Base-by-base conservation (phyloP, 2,888 invertebrate species). In the Thecocarcelia acutangulata region DNA sequence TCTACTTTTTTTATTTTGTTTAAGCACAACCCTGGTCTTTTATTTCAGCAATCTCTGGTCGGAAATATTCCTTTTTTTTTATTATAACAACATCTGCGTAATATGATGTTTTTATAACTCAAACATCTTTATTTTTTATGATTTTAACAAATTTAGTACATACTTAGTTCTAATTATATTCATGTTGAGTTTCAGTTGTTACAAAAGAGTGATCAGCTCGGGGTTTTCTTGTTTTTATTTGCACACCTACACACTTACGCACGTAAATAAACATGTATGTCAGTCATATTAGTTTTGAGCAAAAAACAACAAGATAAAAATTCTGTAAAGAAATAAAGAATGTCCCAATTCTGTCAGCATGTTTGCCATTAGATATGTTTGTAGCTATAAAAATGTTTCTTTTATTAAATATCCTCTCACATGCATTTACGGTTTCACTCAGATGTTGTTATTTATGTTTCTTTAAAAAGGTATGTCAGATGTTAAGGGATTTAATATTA, bases 401-500 rank as follows among this genome's bases (percentile, higher is more conserved):
- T 33, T 56, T 33, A 56, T 46, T 48, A 66, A 56, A 64, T 37
- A 15, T 15, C 64, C 46, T 19, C 40, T 17, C 74, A n/a, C 56
- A 33, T 74, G 46, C 40, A 33, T 56, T 40, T 28, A 64, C 17
- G 28, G 21, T 61, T 37, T 63, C 58, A 50, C 19, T 73, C 15
- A 24, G 3, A 24, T 24, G 24, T 24, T 70, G 52, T 59, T 73
- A 48, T 64, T 80, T 54, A 75, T 75, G 80, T 54, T 72, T 52
- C 68, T 81, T 63, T 63, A 63, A 75, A 69, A 73, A 69, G 72
- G 70, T 78, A 74, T 82, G 82, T 75, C 82, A 82, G 64, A 52
- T 82, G 82, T 78, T 78, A 69, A 70, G 82, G 78, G 82, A 82
- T 78, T 78, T 78, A 59, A 78, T 78, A 82, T 74, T 70, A 78